Conservation (phyloP, 2,113 vertebrate species). For the Odobenus rosmarus region DNA sequence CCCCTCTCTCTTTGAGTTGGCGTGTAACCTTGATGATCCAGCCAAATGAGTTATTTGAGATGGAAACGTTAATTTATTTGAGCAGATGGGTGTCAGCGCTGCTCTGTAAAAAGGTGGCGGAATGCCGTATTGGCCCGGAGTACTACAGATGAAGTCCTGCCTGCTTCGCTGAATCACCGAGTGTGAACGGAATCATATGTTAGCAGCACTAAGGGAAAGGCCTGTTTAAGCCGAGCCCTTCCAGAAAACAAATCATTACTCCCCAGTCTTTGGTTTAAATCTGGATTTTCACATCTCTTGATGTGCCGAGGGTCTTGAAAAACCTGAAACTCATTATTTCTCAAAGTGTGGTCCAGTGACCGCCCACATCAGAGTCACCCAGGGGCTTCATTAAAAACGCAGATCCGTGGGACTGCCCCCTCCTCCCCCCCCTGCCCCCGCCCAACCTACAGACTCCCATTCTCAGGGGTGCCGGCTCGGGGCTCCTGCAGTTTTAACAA, state of each 20-base stretch:
- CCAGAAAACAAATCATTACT: constrained; percentile 55
- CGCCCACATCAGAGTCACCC: not conserved
- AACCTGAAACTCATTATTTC: constrained; percentile 69
- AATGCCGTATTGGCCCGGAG: constrained; percentile 69
- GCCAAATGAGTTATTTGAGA: constrained; percentile 83
- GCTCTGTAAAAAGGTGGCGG: constrained; percentile 77
- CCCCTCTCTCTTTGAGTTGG: constrained; percentile 57
- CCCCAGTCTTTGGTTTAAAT: constrained; percentile 41
- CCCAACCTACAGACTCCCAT: not conserved
- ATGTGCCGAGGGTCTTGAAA: constrained; percentile 48
- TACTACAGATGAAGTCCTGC: constrained; percentile 42
- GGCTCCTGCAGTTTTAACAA: constrained; percentile 31
- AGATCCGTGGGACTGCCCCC: not conserved
- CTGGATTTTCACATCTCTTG: constrained; percentile 49
- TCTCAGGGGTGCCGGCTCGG: not conserved
- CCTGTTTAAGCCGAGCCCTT: constrained; percentile 57
- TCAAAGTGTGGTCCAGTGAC: constrained; percentile 56
- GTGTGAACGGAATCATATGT: constrained; percentile 78
- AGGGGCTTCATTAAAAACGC: constrained; percentile 33
- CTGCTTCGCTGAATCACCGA: not conserved
- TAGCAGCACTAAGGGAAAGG: constrained; percentile 63
- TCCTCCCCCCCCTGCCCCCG: accelerated
- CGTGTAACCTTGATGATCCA: constrained; percentile 69
- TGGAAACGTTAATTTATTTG: constrained; percentile 80
- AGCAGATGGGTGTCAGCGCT: constrained; percentile 80